Evolutionary conservation across 2,888 invertebrate genomes (phyloP).

Genomic region (Lumbricus terrestris): DNA sequence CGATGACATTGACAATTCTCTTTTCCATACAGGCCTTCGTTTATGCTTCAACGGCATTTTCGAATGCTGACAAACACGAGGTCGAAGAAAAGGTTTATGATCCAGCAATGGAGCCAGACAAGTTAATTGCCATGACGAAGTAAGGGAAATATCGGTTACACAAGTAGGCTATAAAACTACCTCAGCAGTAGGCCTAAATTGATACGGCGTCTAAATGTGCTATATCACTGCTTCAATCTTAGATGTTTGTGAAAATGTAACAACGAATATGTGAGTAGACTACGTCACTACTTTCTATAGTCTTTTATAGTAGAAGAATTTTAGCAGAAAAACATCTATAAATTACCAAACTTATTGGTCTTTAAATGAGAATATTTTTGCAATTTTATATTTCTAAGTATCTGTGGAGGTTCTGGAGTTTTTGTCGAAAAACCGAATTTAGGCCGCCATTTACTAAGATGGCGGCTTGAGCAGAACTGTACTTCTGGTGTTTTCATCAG

Average conservation of each 20-base stretch:
- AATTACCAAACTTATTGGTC: too few relatives aligned
- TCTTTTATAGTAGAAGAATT: too few relatives aligned
- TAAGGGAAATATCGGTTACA: constrained; percentile 29
- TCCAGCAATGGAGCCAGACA: constrained; percentile 55
- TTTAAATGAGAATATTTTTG: too few relatives aligned
- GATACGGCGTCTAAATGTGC: not conserved
- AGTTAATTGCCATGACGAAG: constrained; percentile 51
- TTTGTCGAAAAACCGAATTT: too few relatives aligned
- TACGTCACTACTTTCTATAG: too few relatives aligned
- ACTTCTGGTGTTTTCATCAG: too few relatives aligned
- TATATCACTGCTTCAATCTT: not conserved
- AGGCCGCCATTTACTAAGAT: too few relatives aligned
- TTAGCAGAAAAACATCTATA: too few relatives aligned
- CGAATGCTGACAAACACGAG: constrained; percentile 72
- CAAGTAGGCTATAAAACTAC: not conserved
- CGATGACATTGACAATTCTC: not conserved
- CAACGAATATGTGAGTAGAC: too few relatives aligned
- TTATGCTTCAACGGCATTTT: constrained; percentile 82
- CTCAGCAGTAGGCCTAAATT: not conserved
- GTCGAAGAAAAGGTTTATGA: constrained; percentile 74
- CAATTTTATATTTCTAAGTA: too few relatives aligned
- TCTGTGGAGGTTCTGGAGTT: too few relatives aligned
- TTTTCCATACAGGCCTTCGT: constrained; percentile 64
- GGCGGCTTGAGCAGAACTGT: too few relatives aligned
- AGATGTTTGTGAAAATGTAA: not conserved